Percentiles rank a stretch among this genome's conserved stretches.
Conservation (phyloP, 2,888 invertebrate species). For the Tiliacea citrago region DNA sequence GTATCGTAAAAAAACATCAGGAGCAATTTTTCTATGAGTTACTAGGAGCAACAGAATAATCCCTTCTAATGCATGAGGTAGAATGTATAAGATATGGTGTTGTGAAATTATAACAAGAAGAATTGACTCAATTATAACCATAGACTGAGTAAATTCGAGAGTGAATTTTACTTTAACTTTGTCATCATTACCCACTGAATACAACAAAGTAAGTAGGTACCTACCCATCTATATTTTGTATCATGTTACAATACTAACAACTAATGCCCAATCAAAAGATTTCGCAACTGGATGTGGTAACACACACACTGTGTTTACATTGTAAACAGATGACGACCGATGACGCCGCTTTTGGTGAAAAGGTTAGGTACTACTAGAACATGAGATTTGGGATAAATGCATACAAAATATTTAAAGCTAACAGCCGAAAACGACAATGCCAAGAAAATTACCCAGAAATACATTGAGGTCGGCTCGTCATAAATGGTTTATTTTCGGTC, state of each 20-base stretch:
- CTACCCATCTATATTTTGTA: not conserved
- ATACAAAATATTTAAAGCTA: conserved; percentile 19
- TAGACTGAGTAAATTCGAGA: conserved; percentile 13
- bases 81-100: not conserved
- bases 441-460: conserved; percentile 58
- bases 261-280: conserved; percentile 12
- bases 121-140: conserved; percentile 31
- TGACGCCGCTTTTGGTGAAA: not conserved
- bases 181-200: conserved; percentile 11
- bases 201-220: not conserved
- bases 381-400: not conserved
- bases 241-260: conserved; percentile 17
- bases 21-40: not conserved
- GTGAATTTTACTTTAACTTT: conserved; percentile 57
- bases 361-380: not conserved
- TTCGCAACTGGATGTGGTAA: conserved; percentile 9
- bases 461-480: conserved; percentile 52
- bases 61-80: not conserved
- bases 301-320: too few relatives aligned
- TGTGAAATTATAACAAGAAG: conserved; percentile 18
- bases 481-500: conserved; percentile 53
- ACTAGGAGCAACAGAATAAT: not conserved
- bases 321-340: too few relatives aligned
- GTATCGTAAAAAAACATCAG: not conserved
- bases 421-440: conserved; percentile 45